Conservation (phyloP, 2,888 invertebrate genomes). For the Ormyrus nitidulus region DNA sequence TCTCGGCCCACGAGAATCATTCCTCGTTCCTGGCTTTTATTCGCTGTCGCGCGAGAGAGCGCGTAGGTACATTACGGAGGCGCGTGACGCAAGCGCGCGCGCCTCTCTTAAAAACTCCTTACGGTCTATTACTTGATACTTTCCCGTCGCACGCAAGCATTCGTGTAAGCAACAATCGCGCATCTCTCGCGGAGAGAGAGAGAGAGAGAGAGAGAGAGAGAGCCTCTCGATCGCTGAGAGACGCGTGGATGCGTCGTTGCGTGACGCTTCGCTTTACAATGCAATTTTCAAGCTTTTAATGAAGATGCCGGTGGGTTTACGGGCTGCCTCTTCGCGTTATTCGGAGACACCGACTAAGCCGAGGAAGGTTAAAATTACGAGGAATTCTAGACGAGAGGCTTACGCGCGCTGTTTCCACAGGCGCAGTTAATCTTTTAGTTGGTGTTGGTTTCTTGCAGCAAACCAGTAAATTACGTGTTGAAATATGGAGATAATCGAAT, state of each 20-base stretch:
- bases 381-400: neutral
- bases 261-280: constrained; percentile 3
- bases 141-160: constrained; percentile 23
- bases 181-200: neutral
- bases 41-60: neutral
- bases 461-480: no score
- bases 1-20: constrained; percentile 49
- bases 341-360: neutral
- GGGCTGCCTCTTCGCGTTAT: neutral
- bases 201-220: neutral
- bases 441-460: no score
- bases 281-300: constrained; percentile 17
- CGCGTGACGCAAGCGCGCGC: constrained; percentile 48
- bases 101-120: constrained; percentile 13
- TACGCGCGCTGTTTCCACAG: neutral
- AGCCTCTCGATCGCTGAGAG: no score
- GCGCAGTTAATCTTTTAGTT: no score
- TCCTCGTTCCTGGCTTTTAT: constrained; percentile 39
- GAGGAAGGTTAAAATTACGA: constrained; percentile 11
- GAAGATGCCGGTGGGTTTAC: constrained; percentile 4
- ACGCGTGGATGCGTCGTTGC: no score
- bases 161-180: constrained; percentile 40
- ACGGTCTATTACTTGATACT: constrained; percentile 21
- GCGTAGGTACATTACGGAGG: constrained; percentile 50
- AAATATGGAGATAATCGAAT: no score